Evolutionary conservation across 2,797 vertebrate species (phyloP), one percentile per base, ranked within the genome.

Genomic region (Poecilia velifera): DNA sequence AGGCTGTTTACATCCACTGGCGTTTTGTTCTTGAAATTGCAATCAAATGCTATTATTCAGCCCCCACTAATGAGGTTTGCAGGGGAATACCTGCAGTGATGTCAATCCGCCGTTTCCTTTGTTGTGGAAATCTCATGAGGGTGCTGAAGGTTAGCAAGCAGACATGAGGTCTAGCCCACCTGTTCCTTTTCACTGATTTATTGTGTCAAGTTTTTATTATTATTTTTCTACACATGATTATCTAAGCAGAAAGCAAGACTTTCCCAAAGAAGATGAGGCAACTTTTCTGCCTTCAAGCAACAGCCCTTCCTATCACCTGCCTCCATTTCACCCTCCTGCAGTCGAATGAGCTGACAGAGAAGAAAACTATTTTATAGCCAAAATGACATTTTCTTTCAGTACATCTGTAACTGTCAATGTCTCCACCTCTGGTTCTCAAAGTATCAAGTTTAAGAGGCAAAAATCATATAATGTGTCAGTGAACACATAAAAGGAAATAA

Each of bases 341-440:
- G 70, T 74, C 49, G 77, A 82, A 85, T 85, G 2, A 53, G 62
- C 31, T 80, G 83, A 87, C 53, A 72, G 47, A 86, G 71, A 59
- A 53, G 51, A 53, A 53, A 49, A 53, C 36, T 81, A 83, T 84
- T 53, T 83, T 84, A 88, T 85, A 80, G 85, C 22, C 10, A 36
- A 88, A 85, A 84, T 22, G 12, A 77, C 49, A 25, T 64, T 81
- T 82, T 53, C 41, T 82, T 84, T 85, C 73, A 45, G 66, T 78
- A 31, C 76, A n/a, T 46, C 31, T 31, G 34, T 79, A 75, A 79
- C 78, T 88, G 55, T 78, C 76, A 75, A 77, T 25, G 6, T 72
- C 57, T 62, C 59, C 62, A 20, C 62, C 31, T 14, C 7, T 22
- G 62, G 34, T 39, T 77, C 55, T 76, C n/a, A 8, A 41, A 57